Percentiles rank a stretch among this genome's conserved stretches.
phyloP scores from a whole-genome alignment of 1,140 invertebrate genomes.

The Goniozus legneri region DNA sequence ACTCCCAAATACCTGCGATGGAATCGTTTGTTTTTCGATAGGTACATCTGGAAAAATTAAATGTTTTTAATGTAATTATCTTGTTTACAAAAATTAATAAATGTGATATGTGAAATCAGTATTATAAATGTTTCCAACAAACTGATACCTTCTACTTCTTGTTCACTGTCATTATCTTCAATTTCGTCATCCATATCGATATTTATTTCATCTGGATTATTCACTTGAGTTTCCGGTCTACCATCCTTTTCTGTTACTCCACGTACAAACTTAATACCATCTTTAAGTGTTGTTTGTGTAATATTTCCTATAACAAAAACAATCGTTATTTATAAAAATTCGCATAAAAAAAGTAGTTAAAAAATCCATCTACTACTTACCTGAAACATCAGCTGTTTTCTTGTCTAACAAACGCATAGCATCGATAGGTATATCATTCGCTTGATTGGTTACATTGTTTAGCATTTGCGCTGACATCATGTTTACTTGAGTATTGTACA shows the following conservation, averaged over 20 bases:
- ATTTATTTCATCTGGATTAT: constrained; percentile 94
- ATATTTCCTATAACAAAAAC: too few relatives aligned
- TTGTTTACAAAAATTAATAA: too few relatives aligned
- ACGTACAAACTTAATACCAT: constrained; percentile 79
- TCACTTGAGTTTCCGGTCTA: constrained; percentile 62
- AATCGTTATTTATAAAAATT: constrained; percentile 22
- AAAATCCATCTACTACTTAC: constrained; percentile 10
- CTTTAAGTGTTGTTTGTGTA: constrained; percentile 51
- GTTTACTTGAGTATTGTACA: constrained; percentile 94
- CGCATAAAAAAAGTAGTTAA: constrained; percentile 4
- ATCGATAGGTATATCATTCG: constrained; percentile 70
- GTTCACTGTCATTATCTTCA: constrained; percentile 61
- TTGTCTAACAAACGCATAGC: constrained; percentile 87
- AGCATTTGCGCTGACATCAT: constrained; percentile 99
- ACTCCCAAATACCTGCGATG: constrained; percentile 83
- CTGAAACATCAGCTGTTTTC: constrained; percentile 60
- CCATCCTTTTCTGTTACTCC: constrained; percentile 82
- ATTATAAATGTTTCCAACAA: too few relatives aligned
- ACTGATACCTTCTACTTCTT: constrained; percentile 47
- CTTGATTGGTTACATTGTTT: constrained; percentile 68
- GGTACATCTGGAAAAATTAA: constrained; percentile 58
- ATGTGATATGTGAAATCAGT: too few relatives aligned
- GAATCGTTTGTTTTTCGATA: constrained; percentile 77
- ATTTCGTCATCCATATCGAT: constrained; percentile 77
- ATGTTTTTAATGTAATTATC: not conserved